Evolutionary conservation across 1,140 invertebrate genomes (phyloP).

Genomic region (Rhyacophila brunnea): DNA sequence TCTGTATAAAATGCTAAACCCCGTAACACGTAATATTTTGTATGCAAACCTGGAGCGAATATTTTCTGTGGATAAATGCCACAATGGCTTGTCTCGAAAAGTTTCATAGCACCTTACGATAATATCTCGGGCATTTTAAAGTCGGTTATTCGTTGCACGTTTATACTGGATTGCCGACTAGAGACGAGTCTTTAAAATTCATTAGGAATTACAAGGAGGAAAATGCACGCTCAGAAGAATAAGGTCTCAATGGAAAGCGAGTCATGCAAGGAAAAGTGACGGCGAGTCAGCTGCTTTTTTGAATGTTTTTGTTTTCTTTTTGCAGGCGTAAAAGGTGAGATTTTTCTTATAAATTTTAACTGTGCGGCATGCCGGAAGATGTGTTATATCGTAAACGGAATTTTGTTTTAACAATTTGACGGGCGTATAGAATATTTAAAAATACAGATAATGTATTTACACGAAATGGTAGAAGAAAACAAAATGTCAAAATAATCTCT

Average conservation of each 20-base stretch:
- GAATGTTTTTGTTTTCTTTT: constrained; percentile 6
- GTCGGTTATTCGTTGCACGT: constrained; percentile 33
- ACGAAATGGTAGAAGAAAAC: too few species aligned
- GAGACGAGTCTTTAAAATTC: constrained; percentile 36
- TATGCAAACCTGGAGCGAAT: too few species aligned
- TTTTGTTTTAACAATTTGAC: neutral
- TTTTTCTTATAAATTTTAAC: neutral
- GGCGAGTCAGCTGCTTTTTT: neutral
- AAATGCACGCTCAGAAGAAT: constrained; percentile 8
- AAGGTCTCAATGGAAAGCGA: constrained; percentile 6
- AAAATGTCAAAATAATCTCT: too few species aligned
- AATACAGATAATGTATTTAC: too few species aligned
- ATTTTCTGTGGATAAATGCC: neutral
- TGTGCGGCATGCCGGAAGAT: too few species aligned
- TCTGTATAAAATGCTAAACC: neutral
- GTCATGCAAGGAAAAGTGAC: constrained; percentile 9
- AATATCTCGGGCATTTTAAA: constrained; percentile 8
- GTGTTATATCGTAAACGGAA: too few species aligned
- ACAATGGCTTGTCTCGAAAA: neutral
- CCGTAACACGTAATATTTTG: neutral
- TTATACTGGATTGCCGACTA: constrained; percentile 31
- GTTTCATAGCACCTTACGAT: neutral
- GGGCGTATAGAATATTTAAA: neutral
- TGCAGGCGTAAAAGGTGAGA: neutral
- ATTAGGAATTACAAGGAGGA: constrained; percentile 32